These are phyloP conservation scores for Procambarus clarkii DNA, from an alignment of 1,140 invertebrate genomes.

Conservation along the genomic window DNA sequence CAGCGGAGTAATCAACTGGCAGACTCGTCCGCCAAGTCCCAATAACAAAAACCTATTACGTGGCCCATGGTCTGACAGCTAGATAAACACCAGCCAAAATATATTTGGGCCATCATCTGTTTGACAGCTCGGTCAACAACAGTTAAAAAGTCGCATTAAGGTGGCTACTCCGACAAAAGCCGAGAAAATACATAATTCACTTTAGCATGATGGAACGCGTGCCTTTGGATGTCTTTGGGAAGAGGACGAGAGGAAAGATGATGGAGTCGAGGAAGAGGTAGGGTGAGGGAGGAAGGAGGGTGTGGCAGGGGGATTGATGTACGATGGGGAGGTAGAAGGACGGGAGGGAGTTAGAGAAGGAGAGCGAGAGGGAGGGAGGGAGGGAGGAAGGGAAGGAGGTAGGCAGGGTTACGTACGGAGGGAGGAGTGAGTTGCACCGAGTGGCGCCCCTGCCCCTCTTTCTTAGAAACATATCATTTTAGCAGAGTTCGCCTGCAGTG, in stretches of 20 bases:
- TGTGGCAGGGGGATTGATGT: not conserved
- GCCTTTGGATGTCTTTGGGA: conserved; percentile 1
- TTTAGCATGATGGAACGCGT: conserved; percentile 27
- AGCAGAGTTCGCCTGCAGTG: conserved; percentile 59
- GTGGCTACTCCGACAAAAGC: conserved; percentile 44
- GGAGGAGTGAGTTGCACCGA: not conserved
- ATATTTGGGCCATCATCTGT: conserved; percentile 47
- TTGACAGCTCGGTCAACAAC: conserved; percentile 48
- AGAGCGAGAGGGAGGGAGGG: not conserved
- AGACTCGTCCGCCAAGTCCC: not conserved
- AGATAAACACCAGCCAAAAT: conserved; percentile 11
- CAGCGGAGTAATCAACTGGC: not conserved
- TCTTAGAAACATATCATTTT: conserved; percentile 63
- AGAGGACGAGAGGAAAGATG: not conserved
- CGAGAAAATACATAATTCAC: conserved; percentile 52
- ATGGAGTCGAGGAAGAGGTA: not conserved
- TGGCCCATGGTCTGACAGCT: conserved; percentile 13
- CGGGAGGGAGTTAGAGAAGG: not conserved
- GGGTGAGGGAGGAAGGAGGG: not conserved
- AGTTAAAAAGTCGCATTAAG: conserved; percentile 46
- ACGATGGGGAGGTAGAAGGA: not conserved
- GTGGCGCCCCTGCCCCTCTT: conserved; percentile 1
- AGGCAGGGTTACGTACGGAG: no score
- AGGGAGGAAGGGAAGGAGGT: not conserved
- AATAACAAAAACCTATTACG: conserved; percentile 8